Base-by-base conservation (phyloP, 2,113 vertebrate species). In the Tetrao urogallus region DNA sequence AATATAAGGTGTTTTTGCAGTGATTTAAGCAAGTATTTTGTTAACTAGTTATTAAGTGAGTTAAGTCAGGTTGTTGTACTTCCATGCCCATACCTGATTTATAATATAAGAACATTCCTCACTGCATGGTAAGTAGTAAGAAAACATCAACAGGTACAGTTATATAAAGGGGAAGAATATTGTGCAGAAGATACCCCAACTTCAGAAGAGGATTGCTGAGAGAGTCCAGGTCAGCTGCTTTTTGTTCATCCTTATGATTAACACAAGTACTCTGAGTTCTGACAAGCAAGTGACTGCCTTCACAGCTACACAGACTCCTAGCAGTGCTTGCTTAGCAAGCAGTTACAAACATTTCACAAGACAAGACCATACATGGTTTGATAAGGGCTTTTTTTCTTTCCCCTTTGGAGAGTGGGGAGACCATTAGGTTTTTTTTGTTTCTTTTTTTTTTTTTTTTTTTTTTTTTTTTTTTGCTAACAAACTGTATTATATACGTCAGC, bases 111-210 rank as follows among this genome's bases (percentile, higher is more conserved):
- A 60, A 42, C 24, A 40, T 32, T 61, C 78, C 86, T 96, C 73
- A 74, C 72, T 52, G 8, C 65, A 74, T 36, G 70, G 58, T 95
- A 87, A 91, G 94, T 47, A 84, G 57, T 77, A 64, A 87, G 72
- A 82, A 96, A 95, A 95, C 66, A 82, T n/a, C 66, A 94, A 77
- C 4, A 54, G 64, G 60, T 81, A 63, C 84, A 93, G 82, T 92
- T 92, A 84, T 36, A 92, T 40, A 92, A 92, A 95, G 72, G 80
- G 87, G 93, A 80, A 94, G 95, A 97, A 96, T 4, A 45, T 7
- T 83, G 65, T 64, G 24, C 94, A 96, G 88, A 96, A 82, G 82
- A 93, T 74, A 87, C 52, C 70, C 85, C 25, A 14, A 40, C 71
- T 54, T 63, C 71, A 81, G 70, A 63, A 82, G 80, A 43, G 43